Evolutionary conservation across 2,113 vertebrate genomes (phyloP).

Genomic region (Cephalopterus ornatus): DNA sequence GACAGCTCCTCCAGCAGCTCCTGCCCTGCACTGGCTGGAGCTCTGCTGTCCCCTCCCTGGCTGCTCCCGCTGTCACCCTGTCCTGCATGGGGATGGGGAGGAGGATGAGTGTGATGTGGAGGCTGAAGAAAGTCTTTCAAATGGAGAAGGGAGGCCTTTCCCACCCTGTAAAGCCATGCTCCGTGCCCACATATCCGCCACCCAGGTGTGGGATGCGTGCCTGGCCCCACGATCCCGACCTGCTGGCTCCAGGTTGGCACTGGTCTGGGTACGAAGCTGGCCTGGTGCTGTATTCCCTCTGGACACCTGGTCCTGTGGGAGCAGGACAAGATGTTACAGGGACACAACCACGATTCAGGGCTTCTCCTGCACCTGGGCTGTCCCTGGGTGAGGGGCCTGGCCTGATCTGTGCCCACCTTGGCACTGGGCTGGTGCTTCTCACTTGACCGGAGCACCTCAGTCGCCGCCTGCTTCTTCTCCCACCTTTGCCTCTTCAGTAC

Average conservation of each 20-base stretch:
- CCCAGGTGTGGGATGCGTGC: rapidly evolving
- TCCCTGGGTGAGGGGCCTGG: neutral
- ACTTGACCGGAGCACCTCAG: neutral
- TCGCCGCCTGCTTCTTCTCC: constrained; percentile 62
- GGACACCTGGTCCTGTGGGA: neutral
- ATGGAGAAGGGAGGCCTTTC: neutral
- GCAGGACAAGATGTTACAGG: rapidly evolving
- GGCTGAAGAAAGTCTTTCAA: neutral
- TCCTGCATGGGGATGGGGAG: neutral
- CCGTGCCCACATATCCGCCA: neutral
- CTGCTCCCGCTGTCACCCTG: rapidly evolving
- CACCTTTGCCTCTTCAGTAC: constrained; percentile 75
- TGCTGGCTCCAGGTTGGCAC: neutral
- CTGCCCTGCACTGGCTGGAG: rapidly evolving
- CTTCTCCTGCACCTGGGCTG: neutral
- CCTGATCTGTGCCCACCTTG: neutral
- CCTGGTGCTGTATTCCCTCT: rapidly evolving
- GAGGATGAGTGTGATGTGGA: rapidly evolving
- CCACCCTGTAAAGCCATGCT: neutral
- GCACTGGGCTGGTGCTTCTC: neutral
- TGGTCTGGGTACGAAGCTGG: neutral
- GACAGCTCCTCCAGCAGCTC: neutral
- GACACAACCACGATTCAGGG: neutral
- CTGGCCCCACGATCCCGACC: rapidly evolving
- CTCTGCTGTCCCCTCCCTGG: rapidly evolving